These are phyloP conservation scores for Phenganax stokvisi DNA, from an alignment of 92 coral and sea anemone species.

Conservation along the genomic window DNA sequence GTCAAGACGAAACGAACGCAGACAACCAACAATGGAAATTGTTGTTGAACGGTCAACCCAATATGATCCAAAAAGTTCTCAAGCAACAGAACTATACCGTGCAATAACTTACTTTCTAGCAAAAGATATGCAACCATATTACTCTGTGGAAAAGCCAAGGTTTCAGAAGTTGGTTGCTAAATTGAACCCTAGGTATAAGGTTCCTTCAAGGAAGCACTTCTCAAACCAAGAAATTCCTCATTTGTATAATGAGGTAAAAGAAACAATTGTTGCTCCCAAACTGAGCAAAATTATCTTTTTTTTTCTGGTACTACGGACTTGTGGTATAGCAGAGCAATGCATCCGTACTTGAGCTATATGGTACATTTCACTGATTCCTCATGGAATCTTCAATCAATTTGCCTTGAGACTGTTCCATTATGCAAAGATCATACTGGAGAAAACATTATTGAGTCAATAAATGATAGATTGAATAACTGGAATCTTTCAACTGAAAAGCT, in stretches of 20 bases:
- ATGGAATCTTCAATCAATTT: background rate
- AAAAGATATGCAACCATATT: background rate
- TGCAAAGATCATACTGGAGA: background rate
- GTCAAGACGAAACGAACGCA: background rate
- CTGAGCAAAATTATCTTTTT: background rate
- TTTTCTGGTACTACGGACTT: background rate
- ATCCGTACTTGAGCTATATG: background rate
- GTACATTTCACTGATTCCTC: background rate
- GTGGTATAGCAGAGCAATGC: background rate
- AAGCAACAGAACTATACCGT: background rate
- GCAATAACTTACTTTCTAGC: background rate
- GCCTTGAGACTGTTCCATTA: background rate
- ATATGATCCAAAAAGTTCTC: background rate
- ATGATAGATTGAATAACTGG: too few species aligned
- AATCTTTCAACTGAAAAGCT: too few species aligned
- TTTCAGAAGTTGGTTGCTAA: background rate
- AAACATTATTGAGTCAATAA: too few species aligned
- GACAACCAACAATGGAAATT: background rate
- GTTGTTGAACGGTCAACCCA: background rate
- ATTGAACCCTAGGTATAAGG: background rate
- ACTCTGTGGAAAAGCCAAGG: background rate
- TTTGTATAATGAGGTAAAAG: background rate
- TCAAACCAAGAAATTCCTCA: background rate
- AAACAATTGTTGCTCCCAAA: background rate
- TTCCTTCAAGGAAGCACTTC: constrained; percentile 1